phyloP scores from a whole-genome alignment of 2,888 invertebrate genomes.

The Operophtera brumata region DNA sequence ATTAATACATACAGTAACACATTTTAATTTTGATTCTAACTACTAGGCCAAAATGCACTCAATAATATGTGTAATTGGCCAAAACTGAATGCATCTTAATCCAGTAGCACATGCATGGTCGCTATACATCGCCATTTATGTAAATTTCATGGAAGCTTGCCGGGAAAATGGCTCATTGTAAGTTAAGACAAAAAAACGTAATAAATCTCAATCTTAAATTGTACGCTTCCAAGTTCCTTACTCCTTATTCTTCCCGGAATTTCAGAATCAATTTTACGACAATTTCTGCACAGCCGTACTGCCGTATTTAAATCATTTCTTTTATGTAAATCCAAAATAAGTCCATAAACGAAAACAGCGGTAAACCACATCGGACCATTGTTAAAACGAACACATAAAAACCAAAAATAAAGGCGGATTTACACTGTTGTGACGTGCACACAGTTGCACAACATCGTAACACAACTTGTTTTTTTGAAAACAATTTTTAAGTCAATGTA shows the following conservation, averaged over 20 bases:
- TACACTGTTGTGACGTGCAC: slow-evolving; percentile 6
- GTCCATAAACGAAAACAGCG: slow-evolving; percentile 36
- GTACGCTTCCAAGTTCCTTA: not conserved
- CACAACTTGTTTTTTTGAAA: no score
- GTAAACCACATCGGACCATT: slow-evolving; percentile 37
- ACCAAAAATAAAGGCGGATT: slow-evolving; percentile 22
- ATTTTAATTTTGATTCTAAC: no score
- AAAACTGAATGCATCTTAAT: no score
- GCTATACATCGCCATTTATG: no score
- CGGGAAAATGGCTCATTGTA: no score
- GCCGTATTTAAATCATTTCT: slow-evolving; percentile 29
- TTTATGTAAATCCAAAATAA: slow-evolving; percentile 28
- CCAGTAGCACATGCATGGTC: no score
- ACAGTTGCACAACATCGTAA: not conserved
- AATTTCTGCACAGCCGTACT: slow-evolving; percentile 21
- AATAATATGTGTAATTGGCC: no score
- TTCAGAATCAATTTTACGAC: slow-evolving; percentile 12
- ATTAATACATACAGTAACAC: no score
- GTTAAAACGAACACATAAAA: slow-evolving; percentile 28
- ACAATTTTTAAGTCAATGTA: no score
- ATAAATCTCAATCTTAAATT: not conserved
- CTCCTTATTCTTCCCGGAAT: not conserved
- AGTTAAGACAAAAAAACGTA: not conserved
- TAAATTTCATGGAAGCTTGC: no score
- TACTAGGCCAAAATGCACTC: no score